These are phyloP conservation scores for Calonectris borealis DNA, from an alignment of 2,113 vertebrate species.

Conservation along the genomic window DNA sequence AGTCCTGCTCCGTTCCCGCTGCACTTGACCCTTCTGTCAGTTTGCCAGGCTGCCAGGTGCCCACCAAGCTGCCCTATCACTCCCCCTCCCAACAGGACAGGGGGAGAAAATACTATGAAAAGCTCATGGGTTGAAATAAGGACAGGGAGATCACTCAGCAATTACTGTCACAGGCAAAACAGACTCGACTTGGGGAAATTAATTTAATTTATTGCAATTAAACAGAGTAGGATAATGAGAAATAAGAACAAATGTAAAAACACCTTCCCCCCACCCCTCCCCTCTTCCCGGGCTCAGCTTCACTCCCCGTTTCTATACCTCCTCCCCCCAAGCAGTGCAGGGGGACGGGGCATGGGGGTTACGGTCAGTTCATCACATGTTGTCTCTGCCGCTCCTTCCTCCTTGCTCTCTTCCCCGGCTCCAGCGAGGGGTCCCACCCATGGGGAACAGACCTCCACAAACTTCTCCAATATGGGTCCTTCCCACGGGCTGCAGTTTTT, in stretches of 20 bases:
- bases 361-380: background rate
- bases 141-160: background rate
- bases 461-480: too few species aligned
- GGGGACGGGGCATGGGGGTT: background rate
- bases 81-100: background rate
- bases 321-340: fast-evolving
- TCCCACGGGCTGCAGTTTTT: too few species aligned
- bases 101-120: background rate
- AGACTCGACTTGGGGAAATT: too few species aligned
- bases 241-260: too few species aligned
- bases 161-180: too few species aligned
- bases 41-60: background rate
- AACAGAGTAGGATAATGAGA: too few species aligned
- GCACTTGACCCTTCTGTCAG: background rate
- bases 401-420: background rate
- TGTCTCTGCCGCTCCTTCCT: background rate
- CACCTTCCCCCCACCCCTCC: too few species aligned
- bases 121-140: background rate
- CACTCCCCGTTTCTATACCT: background rate
- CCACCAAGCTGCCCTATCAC: background rate
- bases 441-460: background rate
- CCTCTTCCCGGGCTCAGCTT: background rate
- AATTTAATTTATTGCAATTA: too few species aligned
- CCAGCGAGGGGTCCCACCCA: background rate
- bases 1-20: background rate